Evolutionary conservation across 2,888 invertebrate genomes (phyloP).

Genomic region (Drosophila peninsularis): DNA sequence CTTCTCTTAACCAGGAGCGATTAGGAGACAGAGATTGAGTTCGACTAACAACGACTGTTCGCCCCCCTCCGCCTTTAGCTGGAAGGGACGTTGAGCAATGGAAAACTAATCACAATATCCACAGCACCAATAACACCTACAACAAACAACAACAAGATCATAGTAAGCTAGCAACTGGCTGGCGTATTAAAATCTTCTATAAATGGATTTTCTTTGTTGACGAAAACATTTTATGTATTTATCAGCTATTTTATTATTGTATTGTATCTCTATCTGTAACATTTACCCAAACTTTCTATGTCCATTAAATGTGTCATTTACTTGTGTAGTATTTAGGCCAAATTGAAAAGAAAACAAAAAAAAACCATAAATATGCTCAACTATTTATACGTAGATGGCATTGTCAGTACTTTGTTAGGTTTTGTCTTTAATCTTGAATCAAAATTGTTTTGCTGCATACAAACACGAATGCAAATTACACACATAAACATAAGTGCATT

Average conservation of each 20-base stretch:
- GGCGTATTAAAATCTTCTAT: conserved; percentile 86
- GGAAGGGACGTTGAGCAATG: conserved; percentile 89
- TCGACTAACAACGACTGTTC: conserved; percentile 78
- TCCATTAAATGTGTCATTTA: conserved; percentile 77
- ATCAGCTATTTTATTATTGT: conserved; percentile 56
- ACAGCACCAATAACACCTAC: conserved; percentile 40
- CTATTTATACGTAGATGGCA: conserved; percentile 43
- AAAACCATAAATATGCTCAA: conserved; percentile 51
- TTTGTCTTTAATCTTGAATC: conserved; percentile 36
- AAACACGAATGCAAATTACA: conserved; percentile 16
- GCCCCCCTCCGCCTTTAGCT: conserved; percentile 86
- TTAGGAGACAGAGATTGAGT: conserved; percentile 56
- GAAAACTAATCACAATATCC: conserved; percentile 45
- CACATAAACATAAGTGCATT: conserved; percentile 41
- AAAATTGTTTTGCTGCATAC: conserved; percentile 56
- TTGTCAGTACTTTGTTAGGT: conserved; percentile 44
- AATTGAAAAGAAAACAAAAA: conserved; percentile 31
- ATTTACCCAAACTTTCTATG: conserved; percentile 72
- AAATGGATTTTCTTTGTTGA: conserved; percentile 33
- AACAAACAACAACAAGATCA: conserved; percentile 33
- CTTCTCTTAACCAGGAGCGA: conserved; percentile 40
- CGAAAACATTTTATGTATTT: conserved; percentile 60
- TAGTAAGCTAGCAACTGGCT: conserved; percentile 8
- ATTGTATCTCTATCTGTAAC: conserved; percentile 56
- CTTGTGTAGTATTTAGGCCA: conserved; percentile 68